Conservation (phyloP, 1,140 invertebrate species). For the Magallana ariakensis region DNA sequence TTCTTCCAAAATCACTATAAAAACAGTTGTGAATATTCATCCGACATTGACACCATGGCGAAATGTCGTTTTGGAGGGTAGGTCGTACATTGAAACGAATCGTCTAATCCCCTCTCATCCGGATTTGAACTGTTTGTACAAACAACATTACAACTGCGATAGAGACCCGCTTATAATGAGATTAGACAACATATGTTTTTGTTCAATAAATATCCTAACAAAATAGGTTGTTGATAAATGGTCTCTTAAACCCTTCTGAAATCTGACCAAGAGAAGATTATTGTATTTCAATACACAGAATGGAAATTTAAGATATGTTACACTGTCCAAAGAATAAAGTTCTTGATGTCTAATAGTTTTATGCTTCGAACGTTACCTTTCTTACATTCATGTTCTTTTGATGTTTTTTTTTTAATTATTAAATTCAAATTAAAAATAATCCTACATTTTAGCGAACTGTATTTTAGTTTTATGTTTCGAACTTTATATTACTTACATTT, state of each 20-base stretch:
- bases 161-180: slow-evolving; percentile 1
- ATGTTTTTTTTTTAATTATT: too few species aligned
- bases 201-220: neutral
- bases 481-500: too few species aligned
- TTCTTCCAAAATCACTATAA: slow-evolving; percentile 17
- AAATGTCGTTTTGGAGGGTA: slow-evolving; percentile 32
- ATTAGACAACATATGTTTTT: slow-evolving; percentile 35
- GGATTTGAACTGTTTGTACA: slow-evolving; percentile 36
- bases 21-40: slow-evolving; percentile 8
- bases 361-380: too few species aligned
- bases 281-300: too few species aligned
- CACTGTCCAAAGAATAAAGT: too few species aligned
- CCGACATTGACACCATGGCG: slow-evolving; percentile 27
- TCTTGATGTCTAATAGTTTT: too few species aligned
- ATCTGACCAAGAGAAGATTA: too few species aligned
- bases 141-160: slow-evolving; percentile 36
- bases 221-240: slow-evolving; percentile 18
- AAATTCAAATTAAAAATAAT: too few species aligned
- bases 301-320: too few species aligned
- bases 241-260: neutral
- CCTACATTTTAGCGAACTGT: too few species aligned
- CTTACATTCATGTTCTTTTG: too few species aligned
- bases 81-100: neutral
- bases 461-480: too few species aligned
- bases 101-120: slow-evolving; percentile 17